Evolutionary conservation across 2,888 invertebrate species (phyloP).

Genomic region (Drosophila nigritarsus): DNA sequence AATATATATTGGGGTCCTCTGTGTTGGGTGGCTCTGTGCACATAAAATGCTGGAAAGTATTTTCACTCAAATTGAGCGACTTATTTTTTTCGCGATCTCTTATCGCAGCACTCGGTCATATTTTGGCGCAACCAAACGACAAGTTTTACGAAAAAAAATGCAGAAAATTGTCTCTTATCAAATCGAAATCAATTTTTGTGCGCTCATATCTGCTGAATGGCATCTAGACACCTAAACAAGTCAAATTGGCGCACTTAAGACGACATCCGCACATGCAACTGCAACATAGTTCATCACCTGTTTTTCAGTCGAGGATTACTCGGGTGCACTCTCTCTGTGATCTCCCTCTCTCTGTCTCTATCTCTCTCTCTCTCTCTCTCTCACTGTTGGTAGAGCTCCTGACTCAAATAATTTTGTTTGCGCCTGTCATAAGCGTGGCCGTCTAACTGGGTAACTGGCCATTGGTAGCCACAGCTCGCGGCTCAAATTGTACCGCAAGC

Average conservation of each 20-base stretch:
- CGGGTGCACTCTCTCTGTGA: neutral
- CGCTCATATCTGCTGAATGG: slow-evolving; percentile 57
- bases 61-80: slow-evolving; percentile 31
- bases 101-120: slow-evolving; percentile 49
- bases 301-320: slow-evolving; percentile 31
- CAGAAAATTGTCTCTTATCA: slow-evolving; percentile 63
- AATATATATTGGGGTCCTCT: neutral
- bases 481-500: slow-evolving; percentile 80
- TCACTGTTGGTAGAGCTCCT: slow-evolving; percentile 11
- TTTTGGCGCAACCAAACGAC: slow-evolving; percentile 67
- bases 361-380: neutral
- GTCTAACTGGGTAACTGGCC: slow-evolving; percentile 64
- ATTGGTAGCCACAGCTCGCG: slow-evolving; percentile 76
- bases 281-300: slow-evolving; percentile 71
- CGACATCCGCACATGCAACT: slow-evolving; percentile 59
- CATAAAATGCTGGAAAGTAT: slow-evolving; percentile 38
- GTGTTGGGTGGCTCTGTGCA: slow-evolving; percentile 21
- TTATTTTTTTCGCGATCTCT: neutral
- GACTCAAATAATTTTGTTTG: slow-evolving; percentile 82
- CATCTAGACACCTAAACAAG: slow-evolving; percentile 77
- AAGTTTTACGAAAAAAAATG: slow-evolving; percentile 11
- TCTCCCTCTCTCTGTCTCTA: neutral
- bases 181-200: slow-evolving; percentile 69
- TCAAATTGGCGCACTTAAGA: slow-evolving; percentile 69
- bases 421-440: slow-evolving; percentile 81